These are phyloP conservation scores for Drosophila limbata DNA, from an alignment of 2,888 invertebrate genomes.

Conservation along the genomic window DNA sequence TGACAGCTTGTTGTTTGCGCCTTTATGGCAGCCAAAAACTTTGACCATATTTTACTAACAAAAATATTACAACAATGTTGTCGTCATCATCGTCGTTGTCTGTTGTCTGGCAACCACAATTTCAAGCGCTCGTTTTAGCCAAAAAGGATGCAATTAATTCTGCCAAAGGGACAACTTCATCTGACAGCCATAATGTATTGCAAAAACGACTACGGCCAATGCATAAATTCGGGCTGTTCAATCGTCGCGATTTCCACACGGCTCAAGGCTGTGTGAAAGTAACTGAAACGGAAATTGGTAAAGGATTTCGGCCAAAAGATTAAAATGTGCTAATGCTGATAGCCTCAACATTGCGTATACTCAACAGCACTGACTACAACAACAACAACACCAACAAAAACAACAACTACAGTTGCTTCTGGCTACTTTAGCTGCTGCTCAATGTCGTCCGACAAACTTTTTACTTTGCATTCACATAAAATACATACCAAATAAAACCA, in stretches of 20 bases:
- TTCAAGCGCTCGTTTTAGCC: conserved; percentile 40
- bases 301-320: conserved; percentile 69
- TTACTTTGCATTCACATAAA: conserved; percentile 77
- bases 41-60: conserved; percentile 79
- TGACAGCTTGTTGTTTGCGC: conserved; percentile 66
- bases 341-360: conserved; percentile 37
- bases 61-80: conserved; percentile 76
- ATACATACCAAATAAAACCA: conserved; percentile 64
- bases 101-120: conserved; percentile 50
- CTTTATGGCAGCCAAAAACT: conserved; percentile 74
- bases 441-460: conserved; percentile 77
- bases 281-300: conserved; percentile 80
- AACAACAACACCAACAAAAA: conserved; percentile 32
- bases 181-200: conserved; percentile 81
- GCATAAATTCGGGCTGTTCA: conserved; percentile 54
- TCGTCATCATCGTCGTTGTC: conserved; percentile 35
- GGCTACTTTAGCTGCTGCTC: conserved; percentile 39
- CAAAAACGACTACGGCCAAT: conserved; percentile 54
- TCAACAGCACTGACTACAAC: conserved; percentile 23
- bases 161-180: conserved; percentile 79
- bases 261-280: conserved; percentile 55
- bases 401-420: conserved; percentile 12
- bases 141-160: conserved; percentile 81
- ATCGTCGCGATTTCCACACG: conserved; percentile 28
- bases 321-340: conserved; percentile 58